phyloP scores from a whole-genome alignment of 2,888 invertebrate genomes.

The Acleris sparsana region DNA sequence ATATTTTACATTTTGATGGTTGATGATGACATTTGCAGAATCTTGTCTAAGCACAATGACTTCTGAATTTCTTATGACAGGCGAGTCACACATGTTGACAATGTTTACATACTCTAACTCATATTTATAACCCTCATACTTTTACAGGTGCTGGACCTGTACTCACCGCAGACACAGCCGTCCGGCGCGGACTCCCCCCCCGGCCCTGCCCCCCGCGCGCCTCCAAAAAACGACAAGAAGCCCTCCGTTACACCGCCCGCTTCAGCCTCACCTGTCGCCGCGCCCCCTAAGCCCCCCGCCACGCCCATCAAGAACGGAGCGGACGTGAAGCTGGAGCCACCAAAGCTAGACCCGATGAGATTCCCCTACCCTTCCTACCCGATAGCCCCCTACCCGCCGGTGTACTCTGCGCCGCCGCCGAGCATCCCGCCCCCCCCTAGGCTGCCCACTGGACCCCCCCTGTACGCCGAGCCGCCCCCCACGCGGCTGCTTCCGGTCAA shows the following conservation, averaged over 20 bases:
- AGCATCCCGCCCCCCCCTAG: constrained; percentile 56
- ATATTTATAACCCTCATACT: too few relatives aligned
- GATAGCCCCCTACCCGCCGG: constrained; percentile 71
- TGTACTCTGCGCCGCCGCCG: constrained; percentile 72
- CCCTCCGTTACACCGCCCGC: constrained; percentile 78
- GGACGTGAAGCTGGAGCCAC: constrained; percentile 63
- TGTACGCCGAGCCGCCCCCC: constrained; percentile 76
- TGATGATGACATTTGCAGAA: too few relatives aligned
- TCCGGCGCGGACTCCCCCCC: constrained; percentile 88
- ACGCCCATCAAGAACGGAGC: constrained; percentile 76
- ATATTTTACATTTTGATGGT: too few relatives aligned
- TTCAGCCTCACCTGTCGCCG: constrained; percentile 76
- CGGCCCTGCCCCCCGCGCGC: constrained; percentile 71
- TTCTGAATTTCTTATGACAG: too few relatives aligned
- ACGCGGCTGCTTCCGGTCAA: constrained; percentile 64
- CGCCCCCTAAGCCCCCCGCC: constrained; percentile 49
- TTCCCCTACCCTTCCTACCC: constrained; percentile 64
- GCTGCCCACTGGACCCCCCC: constrained; percentile 55
- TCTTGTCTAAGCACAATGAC: too few relatives aligned
- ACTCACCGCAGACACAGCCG: constrained; percentile 88
- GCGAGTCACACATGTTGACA: too few relatives aligned
- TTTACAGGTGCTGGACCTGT: constrained; percentile 91
- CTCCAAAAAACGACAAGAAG: constrained; percentile 83
- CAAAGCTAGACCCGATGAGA: constrained; percentile 63
- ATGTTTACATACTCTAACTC: too few relatives aligned